These are phyloP conservation scores for Hydrotaea diabolus DNA, from an alignment of 2,888 invertebrate species.

Conservation along the genomic window DNA sequence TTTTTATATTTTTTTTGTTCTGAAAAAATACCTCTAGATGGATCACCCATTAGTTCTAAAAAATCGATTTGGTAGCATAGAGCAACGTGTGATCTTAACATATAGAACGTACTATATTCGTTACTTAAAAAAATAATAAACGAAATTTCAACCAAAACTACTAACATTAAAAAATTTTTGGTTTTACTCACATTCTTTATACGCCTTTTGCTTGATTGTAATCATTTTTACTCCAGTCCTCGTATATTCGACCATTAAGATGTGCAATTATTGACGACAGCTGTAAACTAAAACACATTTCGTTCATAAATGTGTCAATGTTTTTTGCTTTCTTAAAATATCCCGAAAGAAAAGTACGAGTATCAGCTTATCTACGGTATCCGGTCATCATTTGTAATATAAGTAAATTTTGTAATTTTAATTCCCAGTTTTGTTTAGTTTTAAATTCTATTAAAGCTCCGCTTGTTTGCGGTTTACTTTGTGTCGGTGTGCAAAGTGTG, in stretches of 20 bases:
- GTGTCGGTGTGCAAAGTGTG: slow-evolving; percentile 1
- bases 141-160: too few species aligned
- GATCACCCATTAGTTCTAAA: too few species aligned
- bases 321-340: slow-evolving; percentile 21
- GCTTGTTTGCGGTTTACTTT: neutral
- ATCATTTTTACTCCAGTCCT: neutral
- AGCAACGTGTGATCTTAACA: too few species aligned
- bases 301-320: slow-evolving; percentile 7
- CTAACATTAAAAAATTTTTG: too few species aligned
- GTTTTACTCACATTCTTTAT: too few species aligned
- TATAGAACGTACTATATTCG: too few species aligned
- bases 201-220: too few species aligned
- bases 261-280: slow-evolving; percentile 36
- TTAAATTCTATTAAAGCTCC: slow-evolving; percentile 3
- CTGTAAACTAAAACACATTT: slow-evolving; percentile 40
- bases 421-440: neutral
- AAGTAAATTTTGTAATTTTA: slow-evolving; percentile 33
- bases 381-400: slow-evolving; percentile 49
- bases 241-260: slow-evolving; percentile 8
- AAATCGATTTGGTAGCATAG: too few species aligned
- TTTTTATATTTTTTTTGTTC: too few species aligned
- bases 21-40: too few species aligned
- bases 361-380: slow-evolving; percentile 58
- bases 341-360: neutral
- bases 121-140: too few species aligned